Evolutionary conservation across 1,140 invertebrate species (phyloP).

Genomic region (Drosophila nasuta): DNA sequence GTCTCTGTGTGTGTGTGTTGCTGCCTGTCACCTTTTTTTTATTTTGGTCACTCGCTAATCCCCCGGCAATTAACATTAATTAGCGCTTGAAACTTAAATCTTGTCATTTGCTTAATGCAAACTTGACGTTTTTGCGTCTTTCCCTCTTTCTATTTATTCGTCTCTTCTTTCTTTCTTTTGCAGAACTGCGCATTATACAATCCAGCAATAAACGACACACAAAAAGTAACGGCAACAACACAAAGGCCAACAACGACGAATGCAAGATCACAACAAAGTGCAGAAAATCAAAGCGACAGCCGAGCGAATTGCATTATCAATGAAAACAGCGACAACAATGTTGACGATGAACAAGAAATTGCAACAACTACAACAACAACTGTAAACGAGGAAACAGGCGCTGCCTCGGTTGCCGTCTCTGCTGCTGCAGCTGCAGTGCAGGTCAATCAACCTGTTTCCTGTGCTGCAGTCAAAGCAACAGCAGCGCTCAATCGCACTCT

Average conservation of each 20-base stretch:
- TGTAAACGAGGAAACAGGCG: slow-evolving; percentile 56
- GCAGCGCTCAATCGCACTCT: slow-evolving; percentile 27
- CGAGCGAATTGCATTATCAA: slow-evolving; percentile 54
- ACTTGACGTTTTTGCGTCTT: slow-evolving; percentile 30
- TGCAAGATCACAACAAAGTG: slow-evolving; percentile 80
- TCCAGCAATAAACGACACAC: slow-evolving; percentile 59
- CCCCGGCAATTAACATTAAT: slow-evolving; percentile 75
- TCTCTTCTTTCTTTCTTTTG: slow-evolving; percentile 19
- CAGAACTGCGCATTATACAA: slow-evolving; percentile 72
- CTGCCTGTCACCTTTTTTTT: slow-evolving; percentile 59
- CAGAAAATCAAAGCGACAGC: slow-evolving; percentile 52
- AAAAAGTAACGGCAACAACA: slow-evolving; percentile 41
- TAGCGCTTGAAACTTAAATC: slow-evolving; percentile 74
- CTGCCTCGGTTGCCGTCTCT: slow-evolving; percentile 11
- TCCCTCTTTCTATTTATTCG: slow-evolving; percentile 20
- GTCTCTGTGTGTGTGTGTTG: slow-evolving; percentile 20
- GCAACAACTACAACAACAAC: slow-evolving; percentile 40
- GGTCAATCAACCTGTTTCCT: slow-evolving; percentile 84
- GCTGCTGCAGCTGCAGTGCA: slow-evolving; percentile 56
- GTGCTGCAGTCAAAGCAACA: slow-evolving; percentile 41
- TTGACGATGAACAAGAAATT: slow-evolving; percentile 68
- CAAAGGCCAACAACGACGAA: slow-evolving; percentile 67
- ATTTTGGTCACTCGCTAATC: slow-evolving; percentile 58
- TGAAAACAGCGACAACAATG: slow-evolving; percentile 53
- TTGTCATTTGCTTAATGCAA: slow-evolving; percentile 49